Conservation (phyloP, 2,113 vertebrate species). For the Oenanthe melanoleuca region DNA sequence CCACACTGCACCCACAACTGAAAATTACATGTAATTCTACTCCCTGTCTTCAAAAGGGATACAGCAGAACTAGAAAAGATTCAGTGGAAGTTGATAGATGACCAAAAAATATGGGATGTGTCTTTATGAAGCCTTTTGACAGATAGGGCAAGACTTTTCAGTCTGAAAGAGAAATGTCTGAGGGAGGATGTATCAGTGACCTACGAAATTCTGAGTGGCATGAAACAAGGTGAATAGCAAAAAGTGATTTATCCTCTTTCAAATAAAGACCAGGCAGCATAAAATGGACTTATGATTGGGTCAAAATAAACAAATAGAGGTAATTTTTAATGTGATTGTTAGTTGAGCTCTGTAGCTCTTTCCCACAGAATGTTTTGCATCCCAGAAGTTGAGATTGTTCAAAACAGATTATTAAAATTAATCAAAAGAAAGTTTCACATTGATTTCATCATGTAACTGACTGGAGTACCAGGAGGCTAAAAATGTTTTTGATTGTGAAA, state of each 20-base stretch:
- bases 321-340: background rate
- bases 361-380: background rate
- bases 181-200: background rate
- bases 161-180: background rate
- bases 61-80: background rate
- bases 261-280: background rate
- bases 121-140: background rate
- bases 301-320: background rate
- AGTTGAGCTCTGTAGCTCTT: background rate
- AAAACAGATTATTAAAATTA: background rate
- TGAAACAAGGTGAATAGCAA: background rate
- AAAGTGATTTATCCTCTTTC: background rate
- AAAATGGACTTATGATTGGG: background rate
- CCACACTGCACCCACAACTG: background rate
- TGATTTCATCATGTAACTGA: background rate
- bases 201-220: background rate
- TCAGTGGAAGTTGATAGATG: background rate
- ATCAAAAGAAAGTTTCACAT: background rate
- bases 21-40: background rate
- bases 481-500: background rate
- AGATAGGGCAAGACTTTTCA: background rate
- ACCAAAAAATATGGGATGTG: background rate
- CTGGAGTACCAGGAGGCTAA: background rate
- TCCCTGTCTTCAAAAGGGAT: background rate
- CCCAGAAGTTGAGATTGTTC: background rate